Conservation (phyloP, 2,113 vertebrate species). For the Periophthalmodon schlosseri region DNA sequence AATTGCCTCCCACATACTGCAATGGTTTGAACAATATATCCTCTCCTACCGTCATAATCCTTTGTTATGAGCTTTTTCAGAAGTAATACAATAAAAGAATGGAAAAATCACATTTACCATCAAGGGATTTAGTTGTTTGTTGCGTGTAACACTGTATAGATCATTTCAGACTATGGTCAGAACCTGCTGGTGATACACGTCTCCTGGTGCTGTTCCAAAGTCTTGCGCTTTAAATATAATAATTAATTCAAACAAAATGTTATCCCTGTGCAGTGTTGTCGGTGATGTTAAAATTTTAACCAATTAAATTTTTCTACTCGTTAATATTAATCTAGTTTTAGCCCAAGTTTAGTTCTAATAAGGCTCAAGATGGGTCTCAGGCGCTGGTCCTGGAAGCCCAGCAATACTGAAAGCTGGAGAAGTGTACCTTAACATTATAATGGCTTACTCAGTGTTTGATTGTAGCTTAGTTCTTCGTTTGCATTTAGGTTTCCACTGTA, state of each 20-base stretch:
- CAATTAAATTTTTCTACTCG: not conserved
- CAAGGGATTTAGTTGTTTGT: not conserved
- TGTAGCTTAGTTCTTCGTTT: not conserved
- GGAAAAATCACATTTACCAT: not conserved
- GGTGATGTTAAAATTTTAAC: too few species aligned
- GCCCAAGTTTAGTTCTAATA: not conserved
- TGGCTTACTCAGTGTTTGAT: not conserved
- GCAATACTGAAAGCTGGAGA: too few species aligned
- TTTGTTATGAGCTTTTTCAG: not conserved
- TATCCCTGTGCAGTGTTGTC: too few species aligned
- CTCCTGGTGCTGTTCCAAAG: too few species aligned
- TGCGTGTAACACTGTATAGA: not conserved
- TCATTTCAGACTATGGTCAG: not conserved
- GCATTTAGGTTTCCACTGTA: not conserved
- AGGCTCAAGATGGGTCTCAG: too few species aligned
- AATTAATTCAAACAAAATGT: too few species aligned
- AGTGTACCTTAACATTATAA: too few species aligned
- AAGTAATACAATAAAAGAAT: not conserved
- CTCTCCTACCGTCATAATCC: not conserved
- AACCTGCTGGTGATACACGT: not conserved
- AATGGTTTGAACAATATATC: conserved; percentile 1
- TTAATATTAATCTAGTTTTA: not conserved
- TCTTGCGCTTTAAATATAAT: too few species aligned
- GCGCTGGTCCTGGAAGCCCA: too few species aligned
- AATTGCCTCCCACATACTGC: conserved; percentile 6